Percentiles rank a stretch among this genome's conserved stretches.
These are phyloP conservation scores for Congeria kusceri DNA, from an alignment of 2,888 invertebrate species.

Conservation along the genomic window DNA sequence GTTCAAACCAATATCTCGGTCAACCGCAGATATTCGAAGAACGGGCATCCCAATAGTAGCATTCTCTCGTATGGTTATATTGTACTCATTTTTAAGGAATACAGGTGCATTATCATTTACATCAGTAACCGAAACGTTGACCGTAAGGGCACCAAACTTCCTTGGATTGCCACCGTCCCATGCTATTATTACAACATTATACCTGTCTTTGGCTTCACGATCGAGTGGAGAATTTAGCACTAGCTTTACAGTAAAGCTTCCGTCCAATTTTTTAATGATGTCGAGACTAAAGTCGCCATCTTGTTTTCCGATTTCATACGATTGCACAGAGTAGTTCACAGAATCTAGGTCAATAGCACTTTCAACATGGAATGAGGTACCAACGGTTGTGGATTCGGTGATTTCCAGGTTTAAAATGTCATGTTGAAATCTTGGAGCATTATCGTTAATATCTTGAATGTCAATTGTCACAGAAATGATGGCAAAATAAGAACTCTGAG, in stretches of 20 bases:
- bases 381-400: constrained; percentile 69
- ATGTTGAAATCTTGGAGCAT: constrained; percentile 71
- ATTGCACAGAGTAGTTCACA: constrained; percentile 71
- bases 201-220: constrained; percentile 75
- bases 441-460: constrained; percentile 76
- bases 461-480: constrained; percentile 67
- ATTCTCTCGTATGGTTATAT: constrained; percentile 73
- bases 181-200: constrained; percentile 73
- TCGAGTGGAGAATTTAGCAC: constrained; percentile 73
- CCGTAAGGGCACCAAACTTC: constrained; percentile 72
- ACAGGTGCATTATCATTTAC: constrained; percentile 78
- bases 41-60: constrained; percentile 67
- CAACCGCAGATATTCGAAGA: constrained; percentile 90
- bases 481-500: constrained; percentile 64
- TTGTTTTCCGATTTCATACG: constrained; percentile 67
- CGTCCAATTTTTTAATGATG: constrained; percentile 64
- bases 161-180: constrained; percentile 76
- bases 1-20: constrained; percentile 94
- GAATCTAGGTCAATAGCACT: constrained; percentile 74
- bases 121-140: constrained; percentile 76
- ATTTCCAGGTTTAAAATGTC: constrained; percentile 64
- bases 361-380: constrained; percentile 67
- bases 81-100: constrained; percentile 71
- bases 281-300: constrained; percentile 64
- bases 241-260: constrained; percentile 68